Evolutionary conservation across 1,140 invertebrate genomes (phyloP).

Genomic region (Aphelenchoides fujianensis): DNA sequence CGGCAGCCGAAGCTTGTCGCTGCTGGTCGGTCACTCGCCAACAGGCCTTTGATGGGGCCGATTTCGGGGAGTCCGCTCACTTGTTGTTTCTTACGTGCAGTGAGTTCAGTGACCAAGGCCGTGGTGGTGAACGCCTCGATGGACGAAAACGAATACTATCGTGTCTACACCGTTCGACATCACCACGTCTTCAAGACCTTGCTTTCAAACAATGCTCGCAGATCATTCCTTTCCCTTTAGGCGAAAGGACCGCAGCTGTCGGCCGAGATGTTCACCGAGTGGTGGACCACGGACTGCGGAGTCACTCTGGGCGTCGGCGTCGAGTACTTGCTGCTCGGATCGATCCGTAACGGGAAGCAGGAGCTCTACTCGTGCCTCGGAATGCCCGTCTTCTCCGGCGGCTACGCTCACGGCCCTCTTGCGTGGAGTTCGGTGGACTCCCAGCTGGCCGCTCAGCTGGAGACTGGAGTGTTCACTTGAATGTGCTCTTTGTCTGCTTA

Average conservation of each 20-base stretch:
- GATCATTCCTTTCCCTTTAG: no score
- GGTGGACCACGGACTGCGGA: background rate
- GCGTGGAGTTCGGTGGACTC: background rate
- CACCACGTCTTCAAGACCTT: background rate
- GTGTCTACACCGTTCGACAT: background rate
- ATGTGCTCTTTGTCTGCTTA: no score
- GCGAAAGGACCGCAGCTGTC: background rate
- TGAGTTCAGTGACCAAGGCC: background rate
- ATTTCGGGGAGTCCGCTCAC: background rate
- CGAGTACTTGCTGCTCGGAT: background rate
- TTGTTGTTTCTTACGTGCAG: no score
- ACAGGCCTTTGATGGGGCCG: no score
- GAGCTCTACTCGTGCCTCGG: background rate
- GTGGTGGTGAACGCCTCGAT: background rate
- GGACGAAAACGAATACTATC: background rate
- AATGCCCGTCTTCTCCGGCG: background rate
- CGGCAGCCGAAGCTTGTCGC: no score
- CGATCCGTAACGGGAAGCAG: background rate
- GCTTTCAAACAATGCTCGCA: background rate
- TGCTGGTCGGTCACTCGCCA: no score
- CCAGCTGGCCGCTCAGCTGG: background rate
- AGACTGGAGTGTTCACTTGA: background rate
- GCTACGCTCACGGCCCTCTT: background rate
- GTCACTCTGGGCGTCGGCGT: background rate
- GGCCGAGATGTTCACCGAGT: background rate